Base-by-base conservation (phyloP, 2,113 vertebrate genomes). In the Python bivittatus region DNA sequence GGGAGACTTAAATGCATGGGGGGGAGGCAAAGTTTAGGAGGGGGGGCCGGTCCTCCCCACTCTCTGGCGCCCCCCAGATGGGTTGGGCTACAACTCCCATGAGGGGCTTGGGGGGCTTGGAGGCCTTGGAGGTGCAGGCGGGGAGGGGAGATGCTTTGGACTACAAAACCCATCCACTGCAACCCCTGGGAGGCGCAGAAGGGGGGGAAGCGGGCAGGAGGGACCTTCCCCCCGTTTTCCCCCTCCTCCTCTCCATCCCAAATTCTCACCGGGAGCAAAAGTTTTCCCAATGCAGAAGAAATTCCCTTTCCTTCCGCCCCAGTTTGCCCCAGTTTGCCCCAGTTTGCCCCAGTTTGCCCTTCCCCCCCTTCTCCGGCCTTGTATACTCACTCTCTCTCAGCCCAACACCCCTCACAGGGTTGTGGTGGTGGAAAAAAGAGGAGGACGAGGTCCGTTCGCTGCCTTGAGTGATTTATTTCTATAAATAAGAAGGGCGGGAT, bases 1-100 rank as follows among this genome's bases (percentile, higher is more conserved):
- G 85, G 89, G 44, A 92, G 96, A 95, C 96, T 96, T n/a, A 95
- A 97, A 90, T 61, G 86, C n/a, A 58, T n/a, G 33, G 12, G 29
- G 58, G 87, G 57, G 6, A 54, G 38, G 12, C 87, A 15, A 42
- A 5, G 8, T 6, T 53, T 7, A 54, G 4, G 27, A 9, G 3
- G 15, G 42, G 20, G 27, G 1, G 79, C 27, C 33, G 11, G 7
- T 6, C 79, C 79, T 84, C 38, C 20, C 38, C 9, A 42, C 42
- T 42, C 83, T 25, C 11, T 0, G 4, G 23, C 84, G 8, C 2
- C 57, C 0, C 7, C 33, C 38, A 88, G n/a, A 25, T 25, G 11
- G 22, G n/a, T 17, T 23, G 57, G 68, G 38, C 68, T 72, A 72
- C 68, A 72, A 20, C 68, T 72, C 68, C 68, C 68, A 72, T 38